These are phyloP conservation scores for Epicauta chinensis DNA, from an alignment of 1,140 invertebrate species.

Conservation along the genomic window DNA sequence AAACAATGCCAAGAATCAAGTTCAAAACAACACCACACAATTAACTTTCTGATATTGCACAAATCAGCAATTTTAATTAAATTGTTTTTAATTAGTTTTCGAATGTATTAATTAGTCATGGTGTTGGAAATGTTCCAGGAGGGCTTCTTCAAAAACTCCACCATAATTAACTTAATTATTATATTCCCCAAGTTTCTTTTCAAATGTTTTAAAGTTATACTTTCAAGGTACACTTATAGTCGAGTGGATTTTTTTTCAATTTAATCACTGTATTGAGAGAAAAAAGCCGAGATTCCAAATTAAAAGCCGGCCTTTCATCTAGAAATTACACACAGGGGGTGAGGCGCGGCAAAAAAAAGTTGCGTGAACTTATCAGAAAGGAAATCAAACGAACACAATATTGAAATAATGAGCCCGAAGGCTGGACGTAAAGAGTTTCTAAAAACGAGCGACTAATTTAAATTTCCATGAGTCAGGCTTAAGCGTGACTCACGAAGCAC, in stretches of 20 bases:
- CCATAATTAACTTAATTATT: too few relatives aligned
- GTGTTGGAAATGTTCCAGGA: constrained; percentile 7
- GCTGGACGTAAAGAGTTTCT: constrained; percentile 18
- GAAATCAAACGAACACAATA: constrained; percentile 17
- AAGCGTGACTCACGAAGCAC: constrained; percentile 11
- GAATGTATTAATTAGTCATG: constrained; percentile 17
- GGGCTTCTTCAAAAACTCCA: too few relatives aligned
- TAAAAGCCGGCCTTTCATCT: too few relatives aligned
- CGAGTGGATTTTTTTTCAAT: too few relatives aligned
- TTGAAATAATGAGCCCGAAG: constrained; percentile 18
- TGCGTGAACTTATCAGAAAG: constrained; percentile 6
- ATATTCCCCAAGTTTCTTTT: too few relatives aligned
- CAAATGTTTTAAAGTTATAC: too few relatives aligned
- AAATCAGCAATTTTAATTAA: constrained; percentile 20
- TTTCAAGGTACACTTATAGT: too few relatives aligned
- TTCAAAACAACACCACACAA: not conserved
- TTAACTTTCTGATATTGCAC: constrained; percentile 6
- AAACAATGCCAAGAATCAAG: constrained; percentile 1
- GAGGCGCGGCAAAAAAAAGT: not conserved
- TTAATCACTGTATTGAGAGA: too few relatives aligned
- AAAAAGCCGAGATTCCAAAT: too few relatives aligned
- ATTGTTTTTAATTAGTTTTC: constrained; percentile 13
- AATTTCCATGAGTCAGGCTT: constrained; percentile 17
- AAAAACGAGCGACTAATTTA: constrained; percentile 17
- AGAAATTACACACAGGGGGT: too few relatives aligned